Percentiles rank a stretch among this genome's conserved stretches.
These are phyloP conservation scores for Pygmarrhopalites habei DNA, from an alignment of 1,140 invertebrate species.

Conservation along the genomic window DNA sequence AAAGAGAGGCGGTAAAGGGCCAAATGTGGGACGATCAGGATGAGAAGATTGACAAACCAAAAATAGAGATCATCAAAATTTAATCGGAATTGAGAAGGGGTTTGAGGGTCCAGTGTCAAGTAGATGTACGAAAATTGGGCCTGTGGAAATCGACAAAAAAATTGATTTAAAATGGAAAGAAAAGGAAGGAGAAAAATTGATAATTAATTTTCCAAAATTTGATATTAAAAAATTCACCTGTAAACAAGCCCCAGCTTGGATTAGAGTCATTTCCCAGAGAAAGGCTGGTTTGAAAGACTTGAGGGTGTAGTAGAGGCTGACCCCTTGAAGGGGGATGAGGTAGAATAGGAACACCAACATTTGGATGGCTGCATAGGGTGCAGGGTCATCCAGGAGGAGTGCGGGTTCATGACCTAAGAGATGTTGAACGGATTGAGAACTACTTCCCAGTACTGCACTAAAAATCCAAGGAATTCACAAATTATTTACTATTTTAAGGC, in stretches of 20 bases:
- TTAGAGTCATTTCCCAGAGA: conserved; percentile 33
- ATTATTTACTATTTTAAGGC: not conserved
- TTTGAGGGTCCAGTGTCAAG: conserved; percentile 22
- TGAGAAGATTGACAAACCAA: conserved; percentile 31
- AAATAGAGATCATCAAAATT: conserved; percentile 13
- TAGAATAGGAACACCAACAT: conserved; percentile 30
- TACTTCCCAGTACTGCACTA: conserved; percentile 13
- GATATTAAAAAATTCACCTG: conserved; percentile 23
- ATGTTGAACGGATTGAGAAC: not conserved
- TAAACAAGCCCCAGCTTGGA: conserved; percentile 30
- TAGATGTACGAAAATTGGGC: conserved; percentile 31
- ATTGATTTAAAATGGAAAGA: not conserved
- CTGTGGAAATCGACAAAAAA: not conserved
- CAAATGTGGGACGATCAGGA: conserved; percentile 32
- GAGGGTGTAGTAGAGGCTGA: conserved; percentile 19
- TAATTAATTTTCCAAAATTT: too few relatives aligned
- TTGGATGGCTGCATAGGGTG: conserved; percentile 34
- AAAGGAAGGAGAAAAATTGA: too few relatives aligned
- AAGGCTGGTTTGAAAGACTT: conserved; percentile 16
- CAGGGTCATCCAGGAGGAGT: conserved; percentile 27
- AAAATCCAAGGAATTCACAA: not conserved
- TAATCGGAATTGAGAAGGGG: conserved; percentile 16
- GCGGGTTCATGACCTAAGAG: conserved; percentile 26
- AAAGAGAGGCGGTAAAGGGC: conserved; percentile 16
- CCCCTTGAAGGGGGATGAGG: conserved; percentile 24